These are phyloP conservation scores for Drosophila subquinaria DNA, from an alignment of 2,888 invertebrate genomes.

Conservation along the genomic window DNA sequence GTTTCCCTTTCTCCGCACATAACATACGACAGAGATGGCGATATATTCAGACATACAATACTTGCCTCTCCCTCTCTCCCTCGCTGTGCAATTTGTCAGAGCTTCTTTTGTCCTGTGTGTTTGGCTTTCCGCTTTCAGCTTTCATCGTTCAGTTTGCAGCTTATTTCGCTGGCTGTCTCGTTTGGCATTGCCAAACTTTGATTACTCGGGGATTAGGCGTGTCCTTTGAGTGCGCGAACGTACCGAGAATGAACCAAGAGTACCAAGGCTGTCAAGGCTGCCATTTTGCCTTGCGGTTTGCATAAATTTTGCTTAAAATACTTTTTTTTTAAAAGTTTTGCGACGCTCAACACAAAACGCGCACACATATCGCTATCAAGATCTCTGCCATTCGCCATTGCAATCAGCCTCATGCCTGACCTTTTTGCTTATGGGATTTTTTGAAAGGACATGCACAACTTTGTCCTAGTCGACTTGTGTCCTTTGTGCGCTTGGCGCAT, in stretches of 20 bases:
- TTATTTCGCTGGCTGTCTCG: conserved; percentile 56
- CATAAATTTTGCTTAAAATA: conserved; percentile 82
- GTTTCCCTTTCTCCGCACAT: not conserved
- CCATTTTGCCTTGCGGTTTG: conserved; percentile 79
- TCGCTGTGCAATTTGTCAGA: conserved; percentile 54
- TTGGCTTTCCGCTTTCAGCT: conserved; percentile 34
- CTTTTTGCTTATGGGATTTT: conserved; percentile 59
- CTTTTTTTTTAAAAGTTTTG: conserved; percentile 78
- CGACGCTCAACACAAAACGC: conserved; percentile 50
- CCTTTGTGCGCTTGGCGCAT: conserved; percentile 67
- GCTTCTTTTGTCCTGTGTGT: conserved; percentile 38
- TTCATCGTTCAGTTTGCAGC: conserved; percentile 17
- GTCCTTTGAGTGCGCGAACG: conserved; percentile 55
- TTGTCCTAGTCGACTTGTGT: conserved; percentile 26
- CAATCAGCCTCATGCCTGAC: conserved; percentile 46
- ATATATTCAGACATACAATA: not conserved
- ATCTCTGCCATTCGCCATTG: conserved; percentile 11
- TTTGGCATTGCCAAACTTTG: conserved; percentile 80
- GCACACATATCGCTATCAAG: conserved; percentile 1
- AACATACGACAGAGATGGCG: conserved; percentile 1
- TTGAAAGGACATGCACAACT: conserved; percentile 38
- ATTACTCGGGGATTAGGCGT: conserved; percentile 81
- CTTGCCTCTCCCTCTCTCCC: not conserved
- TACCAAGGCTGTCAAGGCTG: conserved; percentile 38
- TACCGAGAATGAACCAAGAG: conserved; percentile 1